A percentile compares a stretch with the other conserved stretches of the same genome.
Evolutionary conservation across 2,888 invertebrate genomes (phyloP).

Genomic region (Biston stratarius): DNA sequence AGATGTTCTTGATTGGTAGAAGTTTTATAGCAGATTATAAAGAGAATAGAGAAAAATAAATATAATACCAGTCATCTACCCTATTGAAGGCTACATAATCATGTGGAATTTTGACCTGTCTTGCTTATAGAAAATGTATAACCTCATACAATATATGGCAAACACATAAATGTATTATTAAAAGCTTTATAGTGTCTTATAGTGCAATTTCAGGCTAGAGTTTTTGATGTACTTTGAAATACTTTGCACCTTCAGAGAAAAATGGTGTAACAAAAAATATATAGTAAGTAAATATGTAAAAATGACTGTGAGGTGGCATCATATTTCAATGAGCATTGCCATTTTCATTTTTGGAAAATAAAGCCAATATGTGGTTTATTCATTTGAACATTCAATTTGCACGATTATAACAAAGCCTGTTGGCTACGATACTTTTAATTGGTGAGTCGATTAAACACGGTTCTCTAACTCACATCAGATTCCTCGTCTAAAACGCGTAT

Average conservation of each 20-base stretch:
- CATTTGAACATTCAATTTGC: conserved; percentile 27
- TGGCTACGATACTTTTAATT: not conserved
- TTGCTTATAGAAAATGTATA: not conserved
- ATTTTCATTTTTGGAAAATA: conserved; percentile 51
- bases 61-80: not conserved
- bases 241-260: conserved; percentile 33
- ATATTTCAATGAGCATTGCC: conserved; percentile 77
- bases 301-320: conserved; percentile 69
- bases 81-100: not conserved
- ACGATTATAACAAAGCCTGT: conserved; percentile 14
- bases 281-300: conserved; percentile 37
- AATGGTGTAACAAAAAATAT: not conserved
- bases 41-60: no score
- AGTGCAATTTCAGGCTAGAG: conserved; percentile 1
- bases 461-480: no score
- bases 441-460: not conserved
- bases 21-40: no score
- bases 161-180: not conserved
- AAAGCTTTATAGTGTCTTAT: not conserved
- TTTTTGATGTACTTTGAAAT: conserved; percentile 24
- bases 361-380: conserved; percentile 27
- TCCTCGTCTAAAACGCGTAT: no score
- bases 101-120: not conserved
- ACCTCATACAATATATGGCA: conserved; percentile 1
- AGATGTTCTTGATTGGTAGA: no score